Conservation (phyloP, 2,113 vertebrate genomes). For the Ia io region DNA sequence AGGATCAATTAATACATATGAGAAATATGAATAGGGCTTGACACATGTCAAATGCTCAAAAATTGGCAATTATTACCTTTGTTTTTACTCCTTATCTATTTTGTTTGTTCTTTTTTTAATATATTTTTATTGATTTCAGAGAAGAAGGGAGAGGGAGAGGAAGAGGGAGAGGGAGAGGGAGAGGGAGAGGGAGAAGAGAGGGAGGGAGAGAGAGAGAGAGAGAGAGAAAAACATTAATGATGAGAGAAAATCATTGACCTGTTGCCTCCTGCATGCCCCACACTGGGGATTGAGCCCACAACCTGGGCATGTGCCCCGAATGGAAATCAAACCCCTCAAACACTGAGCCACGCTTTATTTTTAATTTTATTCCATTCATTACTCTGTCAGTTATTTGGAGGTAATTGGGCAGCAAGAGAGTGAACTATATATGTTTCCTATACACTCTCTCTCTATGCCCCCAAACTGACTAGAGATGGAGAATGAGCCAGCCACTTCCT, state of each 20-base stretch:
- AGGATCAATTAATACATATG: neutral
- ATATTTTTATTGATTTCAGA: too few species aligned
- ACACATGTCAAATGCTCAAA: neutral
- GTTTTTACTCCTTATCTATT: neutral
- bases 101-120: neutral
- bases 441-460: neutral
- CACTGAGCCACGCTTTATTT: neutral
- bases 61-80: neutral
- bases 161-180: too few species aligned
- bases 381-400: neutral
- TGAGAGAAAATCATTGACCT: too few species aligned
- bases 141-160: too few species aligned
- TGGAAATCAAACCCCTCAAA: too few species aligned
- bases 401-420: neutral
- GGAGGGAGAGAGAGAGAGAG: too few species aligned
- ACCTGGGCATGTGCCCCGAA: too few species aligned
- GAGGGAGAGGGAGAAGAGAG: too few species aligned
- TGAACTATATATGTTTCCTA: neutral
- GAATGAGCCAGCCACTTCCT: neutral
- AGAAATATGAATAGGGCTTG: neutral
- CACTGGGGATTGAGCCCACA: too few species aligned
- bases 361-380: neutral
- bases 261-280: too few species aligned
- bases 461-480: neutral
- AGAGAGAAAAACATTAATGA: too few species aligned